These are phyloP conservation scores for Drosophila mimica DNA, from an alignment of 2,888 invertebrate species.

Conservation along the genomic window DNA sequence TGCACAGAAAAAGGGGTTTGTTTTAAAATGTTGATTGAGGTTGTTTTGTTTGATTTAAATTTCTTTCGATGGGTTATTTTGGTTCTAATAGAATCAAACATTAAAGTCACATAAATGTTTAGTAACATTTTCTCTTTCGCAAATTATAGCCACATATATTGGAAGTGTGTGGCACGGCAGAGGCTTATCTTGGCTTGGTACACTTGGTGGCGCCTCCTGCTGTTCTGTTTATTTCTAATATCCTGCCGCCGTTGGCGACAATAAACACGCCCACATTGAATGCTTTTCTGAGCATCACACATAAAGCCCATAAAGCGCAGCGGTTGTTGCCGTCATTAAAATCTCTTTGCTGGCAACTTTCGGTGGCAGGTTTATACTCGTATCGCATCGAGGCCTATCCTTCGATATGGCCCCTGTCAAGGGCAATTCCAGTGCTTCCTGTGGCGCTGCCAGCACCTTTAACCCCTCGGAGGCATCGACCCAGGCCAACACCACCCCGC, in stretches of 20 bases:
- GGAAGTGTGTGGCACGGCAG: conserved; percentile 29
- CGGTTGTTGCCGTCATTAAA: conserved; percentile 73
- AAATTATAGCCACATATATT: conserved; percentile 44
- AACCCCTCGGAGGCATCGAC: conserved; percentile 47
- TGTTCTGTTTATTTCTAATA: conserved; percentile 76
- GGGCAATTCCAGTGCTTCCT: conserved; percentile 62
- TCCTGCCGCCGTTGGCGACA: conserved; percentile 69
- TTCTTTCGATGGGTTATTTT: not conserved
- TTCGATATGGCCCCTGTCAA: conserved; percentile 35
- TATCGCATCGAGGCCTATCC: conserved; percentile 62
- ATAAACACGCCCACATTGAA: conserved; percentile 75
- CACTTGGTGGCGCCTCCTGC: conserved; percentile 51
- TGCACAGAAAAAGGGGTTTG: not conserved
- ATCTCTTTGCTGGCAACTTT: conserved; percentile 68
- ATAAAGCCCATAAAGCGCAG: conserved; percentile 76
- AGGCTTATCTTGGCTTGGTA: conserved; percentile 48
- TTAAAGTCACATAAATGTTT: conserved; percentile 39
- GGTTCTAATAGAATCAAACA: conserved; percentile 18
- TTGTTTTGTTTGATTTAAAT: not conserved
- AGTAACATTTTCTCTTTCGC: conserved; percentile 22
- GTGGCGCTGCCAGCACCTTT: conserved; percentile 67
- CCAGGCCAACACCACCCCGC: conserved; percentile 9
- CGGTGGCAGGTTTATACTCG: conserved; percentile 49
- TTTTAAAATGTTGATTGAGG: conserved; percentile 1
- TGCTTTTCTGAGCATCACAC: conserved; percentile 40